Conservation (phyloP, 1,140 invertebrate genomes). For the Chironomus striatipennis region DNA sequence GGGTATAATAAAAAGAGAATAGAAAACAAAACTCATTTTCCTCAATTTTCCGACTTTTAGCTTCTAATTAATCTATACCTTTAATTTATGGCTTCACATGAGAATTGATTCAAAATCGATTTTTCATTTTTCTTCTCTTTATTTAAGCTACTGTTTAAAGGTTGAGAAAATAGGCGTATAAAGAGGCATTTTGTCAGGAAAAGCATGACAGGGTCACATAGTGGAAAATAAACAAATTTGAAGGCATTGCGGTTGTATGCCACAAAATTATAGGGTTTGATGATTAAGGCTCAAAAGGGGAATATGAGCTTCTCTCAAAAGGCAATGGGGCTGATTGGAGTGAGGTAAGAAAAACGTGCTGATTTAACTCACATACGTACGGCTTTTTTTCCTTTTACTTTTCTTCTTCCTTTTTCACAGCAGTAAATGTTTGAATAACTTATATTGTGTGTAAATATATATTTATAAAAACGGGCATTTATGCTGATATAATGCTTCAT, state of each 20-base stretch:
- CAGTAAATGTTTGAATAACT: not conserved
- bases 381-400: not conserved
- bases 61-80: too few species aligned
- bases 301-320: not conserved
- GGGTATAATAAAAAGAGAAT: too few species aligned
- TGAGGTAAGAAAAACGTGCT: not conserved
- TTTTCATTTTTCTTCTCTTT: too few species aligned
- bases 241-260: not conserved
- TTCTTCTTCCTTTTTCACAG: too few species aligned
- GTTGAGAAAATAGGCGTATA: too few species aligned
- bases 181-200: too few species aligned
- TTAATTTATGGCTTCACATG: too few species aligned
- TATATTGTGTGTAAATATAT: not conserved
- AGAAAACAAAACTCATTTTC: too few species aligned
- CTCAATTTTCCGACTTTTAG: too few species aligned
- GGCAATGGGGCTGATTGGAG: too few species aligned
- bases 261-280: constrained; percentile 1
- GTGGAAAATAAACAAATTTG: not conserved
- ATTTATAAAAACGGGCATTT: not conserved
- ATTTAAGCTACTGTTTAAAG: too few species aligned
- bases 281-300: not conserved
- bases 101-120: too few species aligned
- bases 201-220: not conserved
- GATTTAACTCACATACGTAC: not conserved
- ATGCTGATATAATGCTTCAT: not conserved